Conservation (phyloP, 2,113 vertebrate species). For the Calcarius ornatus region DNA sequence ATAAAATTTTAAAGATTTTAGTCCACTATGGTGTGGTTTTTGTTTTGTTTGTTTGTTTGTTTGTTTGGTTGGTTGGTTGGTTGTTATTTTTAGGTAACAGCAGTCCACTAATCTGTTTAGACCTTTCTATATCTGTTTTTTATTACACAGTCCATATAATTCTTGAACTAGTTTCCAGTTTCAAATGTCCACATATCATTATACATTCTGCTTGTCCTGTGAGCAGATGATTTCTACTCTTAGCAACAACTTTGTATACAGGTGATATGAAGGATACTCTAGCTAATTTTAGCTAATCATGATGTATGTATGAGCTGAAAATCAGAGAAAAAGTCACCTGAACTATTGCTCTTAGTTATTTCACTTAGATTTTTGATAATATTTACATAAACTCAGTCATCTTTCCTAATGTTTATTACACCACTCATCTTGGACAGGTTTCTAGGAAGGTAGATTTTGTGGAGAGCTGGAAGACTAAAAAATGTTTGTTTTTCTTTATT, state of each 20-base stretch:
- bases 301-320: neutral
- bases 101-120: neutral
- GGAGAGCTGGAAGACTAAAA: neutral
- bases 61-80: fast-evolving
- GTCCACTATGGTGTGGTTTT: no score
- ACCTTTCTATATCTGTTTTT: neutral
- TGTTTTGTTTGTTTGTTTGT: neutral
- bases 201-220: neutral
- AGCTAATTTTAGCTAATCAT: neutral
- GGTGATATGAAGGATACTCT: neutral
- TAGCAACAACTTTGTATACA: neutral
- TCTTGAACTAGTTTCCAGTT: neutral
- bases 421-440: neutral
- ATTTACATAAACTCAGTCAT: neutral
- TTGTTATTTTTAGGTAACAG: neutral
- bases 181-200: neutral
- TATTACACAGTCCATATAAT: neutral
- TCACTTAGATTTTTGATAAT: neutral
- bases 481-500: fast-evolving
- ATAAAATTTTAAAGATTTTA: neutral
- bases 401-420: neutral
- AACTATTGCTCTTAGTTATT: neutral
- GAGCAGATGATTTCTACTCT: neutral
- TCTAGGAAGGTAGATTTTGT: neutral
- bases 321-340: neutral